Base-by-base conservation (phyloP, 2,797 vertebrate species). In the Emys orbicularis region DNA sequence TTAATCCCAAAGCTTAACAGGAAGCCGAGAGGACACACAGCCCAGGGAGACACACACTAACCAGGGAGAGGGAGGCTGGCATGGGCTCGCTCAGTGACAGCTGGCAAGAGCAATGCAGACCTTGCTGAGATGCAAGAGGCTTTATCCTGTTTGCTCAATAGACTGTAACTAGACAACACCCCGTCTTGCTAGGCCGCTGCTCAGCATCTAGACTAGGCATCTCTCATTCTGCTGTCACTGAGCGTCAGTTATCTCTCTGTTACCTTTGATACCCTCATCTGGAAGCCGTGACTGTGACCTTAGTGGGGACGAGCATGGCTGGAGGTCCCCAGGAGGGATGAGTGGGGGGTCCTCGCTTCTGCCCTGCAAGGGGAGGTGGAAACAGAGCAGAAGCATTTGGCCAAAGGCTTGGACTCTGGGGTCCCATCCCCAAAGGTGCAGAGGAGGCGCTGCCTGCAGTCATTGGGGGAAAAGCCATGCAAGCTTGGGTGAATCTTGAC, bases 261-360 rank as follows among this genome's bases (percentile, higher is more conserved):
- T 15, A 2, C 2, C 6, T n/a, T 37, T n/a, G 34, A 34, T n/a
- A 18, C 61, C 61, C 59, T 68, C 16, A n/a, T n/a, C 61, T 5
- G 61, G 34, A 68, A 68, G 61, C 61, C 18, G 4, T 83, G 87
- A 81, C 86, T 16, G 41, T 34, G 90, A 95, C 91, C 91, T 95
- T 19, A 82, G 95, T 49, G 90, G 95, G 87, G 87, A 56, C 83
- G 84, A 93, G 76, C 79, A 47, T 59, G 95, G 84, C 83, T 92
- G 79, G 31, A 79, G 76, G 57, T 72, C 93, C 84, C 79, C 90
- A 85, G n/a, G 94, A 91, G 77, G 81, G 16, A 12, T 53, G 68
- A 52, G 76, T 15, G 34, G 56, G 10, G 11, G 59, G 18, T 68
- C 34, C 50, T 83, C 5, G 61, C 81, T 95, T 90, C 53, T 93